A percentile compares a stretch with the other conserved stretches of the same genome.
Evolutionary conservation across 2,888 invertebrate species (phyloP).

Genomic region (Eristalis intricaria): DNA sequence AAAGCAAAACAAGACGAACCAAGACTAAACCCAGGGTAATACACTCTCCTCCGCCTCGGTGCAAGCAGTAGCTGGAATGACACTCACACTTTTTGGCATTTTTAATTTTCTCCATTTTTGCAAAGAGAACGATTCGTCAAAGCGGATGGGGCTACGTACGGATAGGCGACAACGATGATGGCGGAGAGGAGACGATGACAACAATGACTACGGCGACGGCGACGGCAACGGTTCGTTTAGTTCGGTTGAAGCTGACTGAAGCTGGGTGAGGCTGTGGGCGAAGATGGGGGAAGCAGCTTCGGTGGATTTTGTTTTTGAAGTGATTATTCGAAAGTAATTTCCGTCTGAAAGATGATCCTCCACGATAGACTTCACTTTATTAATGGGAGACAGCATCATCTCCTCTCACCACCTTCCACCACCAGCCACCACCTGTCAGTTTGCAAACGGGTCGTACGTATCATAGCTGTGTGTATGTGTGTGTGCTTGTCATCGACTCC

Average conservation of each 20-base stretch:
- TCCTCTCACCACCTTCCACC: neutral
- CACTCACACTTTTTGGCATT: constrained; percentile 46
- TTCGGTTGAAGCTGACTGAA: neutral
- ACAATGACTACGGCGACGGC: neutral
- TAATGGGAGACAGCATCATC: constrained; percentile 61
- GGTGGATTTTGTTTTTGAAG: constrained; percentile 71
- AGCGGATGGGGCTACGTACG: neutral
- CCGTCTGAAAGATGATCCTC: constrained; percentile 70
- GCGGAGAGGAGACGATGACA: too few relatives aligned
- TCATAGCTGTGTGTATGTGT: neutral
- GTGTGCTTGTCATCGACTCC: neutral
- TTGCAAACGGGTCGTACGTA: neutral
- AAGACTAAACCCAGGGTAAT: constrained; percentile 42
- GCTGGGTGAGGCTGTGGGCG: neutral
- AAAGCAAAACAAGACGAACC: constrained; percentile 23
- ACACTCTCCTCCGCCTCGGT: constrained; percentile 40
- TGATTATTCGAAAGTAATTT: constrained; percentile 72
- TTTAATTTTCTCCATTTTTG: constrained; percentile 64
- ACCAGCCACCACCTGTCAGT: neutral
- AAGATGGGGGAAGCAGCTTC: constrained; percentile 53
- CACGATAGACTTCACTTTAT: constrained; percentile 71
- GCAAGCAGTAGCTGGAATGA: constrained; percentile 46
- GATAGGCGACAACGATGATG: constrained; percentile 5
- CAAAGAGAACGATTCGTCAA: constrained; percentile 24
- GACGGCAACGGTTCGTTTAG: neutral